These are phyloP conservation scores for Linurgus olivaceus DNA, from an alignment of 2,797 vertebrate genomes.

Conservation along the genomic window DNA sequence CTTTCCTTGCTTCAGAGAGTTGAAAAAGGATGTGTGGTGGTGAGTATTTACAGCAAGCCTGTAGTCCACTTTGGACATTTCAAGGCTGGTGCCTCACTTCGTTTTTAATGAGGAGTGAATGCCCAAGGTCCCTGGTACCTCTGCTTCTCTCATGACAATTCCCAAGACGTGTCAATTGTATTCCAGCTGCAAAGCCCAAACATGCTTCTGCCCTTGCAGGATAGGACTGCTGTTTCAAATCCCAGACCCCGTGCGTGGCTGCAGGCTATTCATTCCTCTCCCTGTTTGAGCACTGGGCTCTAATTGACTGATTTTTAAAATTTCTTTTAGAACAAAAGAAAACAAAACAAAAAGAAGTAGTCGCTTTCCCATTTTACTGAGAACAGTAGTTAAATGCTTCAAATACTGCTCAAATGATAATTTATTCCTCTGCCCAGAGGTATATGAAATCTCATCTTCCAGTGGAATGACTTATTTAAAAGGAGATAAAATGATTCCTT, in stretches of 20 bases:
- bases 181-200: not conserved
- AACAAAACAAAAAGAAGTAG: not conserved
- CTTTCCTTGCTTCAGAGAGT: not conserved
- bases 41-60: not conserved
- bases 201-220: not conserved
- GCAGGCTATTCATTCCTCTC: not conserved
- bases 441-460: not conserved
- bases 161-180: not conserved
- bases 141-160: not conserved
- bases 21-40: not conserved
- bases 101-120: not conserved
- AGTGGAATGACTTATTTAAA: not conserved
- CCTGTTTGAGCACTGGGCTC: not conserved
- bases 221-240: not conserved
- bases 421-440: slow-evolving; percentile 5
- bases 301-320: not conserved
- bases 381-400: not conserved
- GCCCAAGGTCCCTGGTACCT: not conserved
- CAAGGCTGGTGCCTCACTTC: not conserved
- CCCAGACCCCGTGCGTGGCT: not conserved
- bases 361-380: not conserved
- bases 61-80: rapidly evolving
- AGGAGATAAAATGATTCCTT: not conserved
- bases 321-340: not conserved
- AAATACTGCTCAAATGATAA: not conserved